Evolutionary conservation across 1,140 invertebrate genomes (phyloP).

Genomic region (Tetramorium alpestre): DNA sequence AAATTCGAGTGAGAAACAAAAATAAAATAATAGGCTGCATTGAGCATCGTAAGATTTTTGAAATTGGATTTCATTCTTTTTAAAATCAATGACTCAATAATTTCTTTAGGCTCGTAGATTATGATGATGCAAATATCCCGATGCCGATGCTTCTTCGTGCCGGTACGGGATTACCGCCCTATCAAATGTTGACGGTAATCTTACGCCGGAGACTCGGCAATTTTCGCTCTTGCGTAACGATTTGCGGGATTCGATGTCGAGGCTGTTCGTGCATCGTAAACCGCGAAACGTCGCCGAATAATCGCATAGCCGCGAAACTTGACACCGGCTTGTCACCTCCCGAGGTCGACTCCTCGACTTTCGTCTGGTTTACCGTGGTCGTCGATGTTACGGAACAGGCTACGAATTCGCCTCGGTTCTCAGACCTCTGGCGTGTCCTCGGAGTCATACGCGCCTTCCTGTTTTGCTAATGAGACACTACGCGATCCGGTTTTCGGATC

Average conservation of each 20-base stretch:
- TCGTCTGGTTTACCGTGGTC: conserved; percentile 2
- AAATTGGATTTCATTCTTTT: background rate
- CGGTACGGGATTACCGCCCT: background rate
- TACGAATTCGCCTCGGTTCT: conserved; percentile 33
- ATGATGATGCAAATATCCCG: background rate
- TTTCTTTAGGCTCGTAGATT: background rate
- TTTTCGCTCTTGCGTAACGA: conserved; percentile 10
- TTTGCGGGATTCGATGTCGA: conserved; percentile 1
- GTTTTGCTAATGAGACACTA: conserved; percentile 31
- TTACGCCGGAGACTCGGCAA: background rate
- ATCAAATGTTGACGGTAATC: conserved; percentile 31
- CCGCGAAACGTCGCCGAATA: conserved; percentile 30
- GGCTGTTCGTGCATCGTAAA: conserved; percentile 10
- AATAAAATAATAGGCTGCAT: background rate
- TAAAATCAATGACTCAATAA: background rate
- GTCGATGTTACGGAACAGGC: conserved; percentile 18
- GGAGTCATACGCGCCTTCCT: conserved; percentile 35
- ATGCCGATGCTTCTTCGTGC: background rate
- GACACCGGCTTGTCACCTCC: conserved; percentile 14
- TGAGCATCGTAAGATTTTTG: background rate
- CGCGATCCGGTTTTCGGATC: conserved; percentile 48
- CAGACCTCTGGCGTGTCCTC: conserved; percentile 52
- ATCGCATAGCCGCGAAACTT: conserved; percentile 30
- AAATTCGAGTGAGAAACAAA: background rate
- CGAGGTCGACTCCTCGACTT: conserved; percentile 37